Base-by-base conservation (phyloP, 1,140 invertebrate species). In the Pogonomyrmex barbatus region DNA sequence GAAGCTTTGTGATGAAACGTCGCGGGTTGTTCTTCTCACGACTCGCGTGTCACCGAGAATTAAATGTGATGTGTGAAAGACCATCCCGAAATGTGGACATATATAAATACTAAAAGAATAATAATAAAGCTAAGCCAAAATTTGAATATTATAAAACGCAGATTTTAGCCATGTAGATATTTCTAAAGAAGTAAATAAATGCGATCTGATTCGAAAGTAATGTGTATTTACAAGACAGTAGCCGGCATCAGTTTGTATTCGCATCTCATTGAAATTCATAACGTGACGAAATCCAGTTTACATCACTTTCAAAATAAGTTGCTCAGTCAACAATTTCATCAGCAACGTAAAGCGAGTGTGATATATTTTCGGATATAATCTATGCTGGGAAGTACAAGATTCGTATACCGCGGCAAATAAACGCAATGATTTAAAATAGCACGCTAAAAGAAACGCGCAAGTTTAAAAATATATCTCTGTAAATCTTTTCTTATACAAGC, bases 1-100 rank as follows among this genome's bases (percentile, higher is more conserved):
- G 70, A 62, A 86, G 77, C 83, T 88, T 82, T 45, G 58, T 50
- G 76, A 56, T 42, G 17, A 52, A 45, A 87, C 36, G 45, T 70
- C 12, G 24, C 24, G 24, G 52, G 33, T 58, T n/a, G 30, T 84
- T 10, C 47, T 36, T 36, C 33, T 39, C n/a, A 5, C 24, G 24
- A 17, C 65, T 56, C 78, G 47, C 62, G 52, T 58, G 81, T 50
- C 73, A 68, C 65, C n/a, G n/a, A 58, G 39, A 82, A 58, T 67
- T 50, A 42, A 39, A 54, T 10, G 8, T 45, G 47, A 70, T 52
- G 9, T 17, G 8, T 30, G 6, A 79, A 68, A 79, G 12, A 14
- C 8, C 1, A 47, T 24, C 24, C 24, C 24, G 24, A 24, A 24
- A n/a, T 6, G 14, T 45, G 24, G 10, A 24, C 14, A 12, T 47